Percentiles rank a stretch among this genome's conserved stretches.
Evolutionary conservation across 2,888 invertebrate species (phyloP).

Genomic region (Tigriopus californicus): DNA sequence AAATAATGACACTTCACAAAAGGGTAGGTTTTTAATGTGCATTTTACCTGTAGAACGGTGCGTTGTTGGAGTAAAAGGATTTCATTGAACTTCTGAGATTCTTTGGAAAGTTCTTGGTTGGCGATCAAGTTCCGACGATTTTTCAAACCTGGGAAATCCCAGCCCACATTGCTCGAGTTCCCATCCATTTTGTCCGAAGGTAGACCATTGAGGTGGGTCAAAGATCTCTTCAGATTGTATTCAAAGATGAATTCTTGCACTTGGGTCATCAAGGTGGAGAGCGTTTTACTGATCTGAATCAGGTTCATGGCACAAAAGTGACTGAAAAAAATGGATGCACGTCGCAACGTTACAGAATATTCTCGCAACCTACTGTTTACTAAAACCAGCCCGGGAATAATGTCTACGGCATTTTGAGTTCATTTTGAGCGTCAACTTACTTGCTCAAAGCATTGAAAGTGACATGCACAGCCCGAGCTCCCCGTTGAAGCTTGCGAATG

Average conservation of each 20-base stretch:
- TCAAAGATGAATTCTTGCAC: conserved; percentile 12
- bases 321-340: not conserved
- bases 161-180: not conserved
- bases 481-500: conserved; percentile 1
- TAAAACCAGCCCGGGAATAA: not conserved
- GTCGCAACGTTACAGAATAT: not conserved
- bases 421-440: not conserved
- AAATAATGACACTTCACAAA: not conserved
- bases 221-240: not conserved
- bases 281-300: not conserved
- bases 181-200: not conserved
- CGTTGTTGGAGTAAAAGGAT: conserved; percentile 14
- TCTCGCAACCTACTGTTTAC: no score
- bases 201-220: not conserved
- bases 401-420: not conserved
- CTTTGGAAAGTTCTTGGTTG: not conserved
- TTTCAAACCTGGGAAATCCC: conserved; percentile 10
- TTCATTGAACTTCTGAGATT: conserved; percentile 3
- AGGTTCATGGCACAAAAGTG: not conserved
- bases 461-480: not conserved
- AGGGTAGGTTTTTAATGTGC: not conserved
- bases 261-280: not conserved
- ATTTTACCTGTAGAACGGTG: conserved; percentile 11
- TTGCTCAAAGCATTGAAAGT: conserved; percentile 3
- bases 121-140: not conserved